Base-by-base conservation (phyloP, 2,888 invertebrate species). In the Eustalomyia histrio region DNA sequence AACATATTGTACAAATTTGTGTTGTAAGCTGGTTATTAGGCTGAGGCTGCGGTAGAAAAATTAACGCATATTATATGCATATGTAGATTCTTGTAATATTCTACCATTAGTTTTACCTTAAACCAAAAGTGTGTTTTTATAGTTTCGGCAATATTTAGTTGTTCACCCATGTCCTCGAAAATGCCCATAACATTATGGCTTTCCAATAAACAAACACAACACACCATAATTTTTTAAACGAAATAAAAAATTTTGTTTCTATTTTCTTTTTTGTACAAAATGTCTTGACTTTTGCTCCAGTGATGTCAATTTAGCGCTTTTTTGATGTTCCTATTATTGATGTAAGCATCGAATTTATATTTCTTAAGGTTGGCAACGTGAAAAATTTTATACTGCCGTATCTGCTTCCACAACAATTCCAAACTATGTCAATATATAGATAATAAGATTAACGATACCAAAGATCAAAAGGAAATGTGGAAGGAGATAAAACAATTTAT, bases 91-190 rank as follows among this genome's bases (percentile, higher is more conserved):
- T 29, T 29, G 29, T 29, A 29, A 29, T 6, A 29, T 6, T 29
- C 3, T 7, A 6, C 24, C 29, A 18, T 39, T 35, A 16, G 60
- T 21, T 14, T 5, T 58, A 90, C 90, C 87, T 88, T 87, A 81
- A 90, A 90, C 89, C 90, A 90, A 80, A 90, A 90, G 80, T 90
- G 89, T 71, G 89, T 86, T 60, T 86, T 85, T 17, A 90, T 76
- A 39, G 90, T 83, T 68, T 86, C 84, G 0, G 88, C 86, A 8
- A 89, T 87, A 64, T 87, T 87, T 10, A 86, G 73, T 55, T 86
- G 84, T 18, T 71, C 83, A 9, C 85, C 86, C n/a, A 85, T 82
- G 35, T 83, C 83, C 60, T 84, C 86, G 79, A 88, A 90, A 83
- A 90, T 87, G 52, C 86, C 85, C 24, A 89, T 85, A 63, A 86